Conservation (phyloP, 92 coral and sea anemone genomes). For the Paramuricea clavata region DNA sequence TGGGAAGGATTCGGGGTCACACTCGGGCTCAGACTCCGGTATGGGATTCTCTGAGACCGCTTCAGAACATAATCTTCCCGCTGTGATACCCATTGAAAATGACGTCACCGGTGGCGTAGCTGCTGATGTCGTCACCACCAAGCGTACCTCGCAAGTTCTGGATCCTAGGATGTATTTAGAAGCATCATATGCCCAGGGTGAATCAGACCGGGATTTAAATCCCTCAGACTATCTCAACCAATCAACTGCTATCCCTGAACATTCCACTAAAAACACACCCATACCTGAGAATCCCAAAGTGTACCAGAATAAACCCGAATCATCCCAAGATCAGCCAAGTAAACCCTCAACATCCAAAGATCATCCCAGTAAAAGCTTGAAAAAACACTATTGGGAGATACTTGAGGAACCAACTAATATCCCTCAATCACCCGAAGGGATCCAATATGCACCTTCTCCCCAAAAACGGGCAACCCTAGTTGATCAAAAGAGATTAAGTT, state of each 20-base stretch:
- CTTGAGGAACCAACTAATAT: background rate
- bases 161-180: constrained; percentile 38
- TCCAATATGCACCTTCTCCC: background rate
- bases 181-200: background rate
- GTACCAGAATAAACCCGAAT: background rate
- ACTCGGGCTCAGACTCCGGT: constrained; percentile 47
- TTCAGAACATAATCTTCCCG: constrained; percentile 27
- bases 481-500: background rate
- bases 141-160: background rate
- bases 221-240: background rate
- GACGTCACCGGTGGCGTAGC: background rate
- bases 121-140: background rate
- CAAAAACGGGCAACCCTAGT: background rate
- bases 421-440: background rate
- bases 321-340: background rate
- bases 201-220: background rate
- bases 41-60: constrained; percentile 52
- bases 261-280: background rate
- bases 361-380: background rate
- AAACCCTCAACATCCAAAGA: background rate
- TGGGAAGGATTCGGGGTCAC: constrained; percentile 30
- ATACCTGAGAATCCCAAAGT: background rate
- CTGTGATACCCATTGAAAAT: constrained; percentile 5
- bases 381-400: constrained; percentile 33
- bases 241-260: background rate